A percentile compares a stretch with the other conserved stretches of the same genome.
phyloP scores from a whole-genome alignment of 2,888 invertebrate genomes.

The Hydropsyche betteni region DNA sequence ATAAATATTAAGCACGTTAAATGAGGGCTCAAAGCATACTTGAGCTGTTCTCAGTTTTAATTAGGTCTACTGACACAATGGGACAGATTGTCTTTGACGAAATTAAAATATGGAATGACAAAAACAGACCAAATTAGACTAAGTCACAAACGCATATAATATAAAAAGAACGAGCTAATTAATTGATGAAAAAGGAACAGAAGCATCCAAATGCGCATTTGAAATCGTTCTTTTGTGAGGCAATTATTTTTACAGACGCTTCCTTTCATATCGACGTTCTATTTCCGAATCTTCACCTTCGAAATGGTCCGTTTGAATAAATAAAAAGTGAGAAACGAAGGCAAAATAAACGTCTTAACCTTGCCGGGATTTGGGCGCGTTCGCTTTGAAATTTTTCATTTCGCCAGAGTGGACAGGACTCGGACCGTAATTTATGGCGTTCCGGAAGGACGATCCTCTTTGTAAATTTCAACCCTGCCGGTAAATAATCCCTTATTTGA shows the following conservation, averaged over 20 bases:
- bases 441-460: slow-evolving; percentile 7
- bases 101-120: too few relatives aligned
- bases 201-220: background rate
- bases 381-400: slow-evolving; percentile 29
- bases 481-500: slow-evolving; percentile 28
- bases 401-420: slow-evolving; percentile 23
- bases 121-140: too few relatives aligned
- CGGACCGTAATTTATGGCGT: slow-evolving; percentile 21
- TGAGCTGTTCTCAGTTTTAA: too few relatives aligned
- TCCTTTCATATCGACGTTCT: background rate
- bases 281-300: background rate
- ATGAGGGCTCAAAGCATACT: too few relatives aligned
- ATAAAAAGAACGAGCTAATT: slow-evolving; percentile 11
- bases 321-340: background rate
- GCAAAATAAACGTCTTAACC: slow-evolving; percentile 30
- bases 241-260: slow-evolving; percentile 5
- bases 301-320: background rate
- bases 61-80: too few relatives aligned
- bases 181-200: slow-evolving; percentile 10
- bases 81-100: too few relatives aligned
- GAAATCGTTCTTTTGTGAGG: slow-evolving; percentile 4
- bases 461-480: slow-evolving; percentile 18
- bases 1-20: too few relatives aligned
- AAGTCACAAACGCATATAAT: background rate
- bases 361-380: slow-evolving; percentile 4